A percentile compares a stretch with the other conserved stretches of the same genome.
These are phyloP conservation scores for Tichodroma muraria DNA, from an alignment of 2,113 vertebrate genomes.

Conservation along the genomic window DNA sequence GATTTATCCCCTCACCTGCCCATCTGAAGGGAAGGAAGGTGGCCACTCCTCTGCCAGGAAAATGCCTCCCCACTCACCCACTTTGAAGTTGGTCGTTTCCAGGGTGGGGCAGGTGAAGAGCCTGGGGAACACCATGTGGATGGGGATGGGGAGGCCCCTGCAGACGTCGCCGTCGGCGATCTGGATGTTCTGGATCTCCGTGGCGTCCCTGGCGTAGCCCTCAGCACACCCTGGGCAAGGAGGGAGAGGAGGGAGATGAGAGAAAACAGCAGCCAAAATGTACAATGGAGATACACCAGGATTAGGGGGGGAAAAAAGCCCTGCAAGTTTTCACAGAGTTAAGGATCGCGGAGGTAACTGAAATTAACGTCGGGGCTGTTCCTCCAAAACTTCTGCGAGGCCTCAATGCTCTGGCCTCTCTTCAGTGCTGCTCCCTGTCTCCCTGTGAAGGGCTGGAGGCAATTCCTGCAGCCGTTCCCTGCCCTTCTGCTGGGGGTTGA, in stretches of 20 bases:
- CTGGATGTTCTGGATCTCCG: constrained; percentile 98
- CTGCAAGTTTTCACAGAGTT: background rate
- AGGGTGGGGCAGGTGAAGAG: constrained; percentile 95
- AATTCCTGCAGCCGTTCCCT: too few species aligned
- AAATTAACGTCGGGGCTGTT: background rate
- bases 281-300: fast-evolving
- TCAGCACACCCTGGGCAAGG: constrained; percentile 85
- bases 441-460: too few species aligned
- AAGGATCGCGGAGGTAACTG: fast-evolving
- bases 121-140: constrained; percentile 95
- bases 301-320: fast-evolving
- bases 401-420: too few species aligned
- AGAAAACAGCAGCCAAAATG: background rate
- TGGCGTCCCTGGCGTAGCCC: constrained; percentile 92
- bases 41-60: too few species aligned
- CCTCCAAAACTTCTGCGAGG: background rate
- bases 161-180: constrained; percentile 94
- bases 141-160: constrained; percentile 82
- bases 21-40: fast-evolving
- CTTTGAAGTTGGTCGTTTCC: constrained; percentile 99
- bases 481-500: too few species aligned
- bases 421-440: too few species aligned
- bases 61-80: constrained; percentile 69
- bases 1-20: background rate
- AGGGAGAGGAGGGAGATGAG: background rate